phyloP scores from a whole-genome alignment of 2,113 vertebrate species.

The human region DNA sequence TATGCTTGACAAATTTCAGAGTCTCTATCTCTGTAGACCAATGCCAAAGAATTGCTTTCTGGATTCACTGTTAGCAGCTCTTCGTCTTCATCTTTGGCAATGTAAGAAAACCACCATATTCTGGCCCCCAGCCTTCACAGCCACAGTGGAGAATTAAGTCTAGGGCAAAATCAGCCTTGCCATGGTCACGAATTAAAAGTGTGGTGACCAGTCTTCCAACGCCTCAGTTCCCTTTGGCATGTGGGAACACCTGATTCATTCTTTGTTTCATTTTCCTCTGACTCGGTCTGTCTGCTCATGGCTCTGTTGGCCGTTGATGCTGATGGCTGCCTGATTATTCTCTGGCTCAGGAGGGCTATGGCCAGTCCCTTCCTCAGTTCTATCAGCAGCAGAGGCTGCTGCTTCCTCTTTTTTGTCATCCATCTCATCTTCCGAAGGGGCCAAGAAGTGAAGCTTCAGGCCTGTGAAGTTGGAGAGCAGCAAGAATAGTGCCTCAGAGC shows the following conservation, averaged over 20 bases:
- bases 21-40: slow-evolving; percentile 97
- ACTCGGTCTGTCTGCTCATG: neutral
- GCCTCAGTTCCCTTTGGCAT: slow-evolving; percentile 90
- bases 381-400: neutral
- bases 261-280: fast-evolving
- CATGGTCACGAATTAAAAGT: slow-evolving; percentile 93
- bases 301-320: neutral
- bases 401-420: slow-evolving; percentile 68
- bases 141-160: slow-evolving; percentile 92
- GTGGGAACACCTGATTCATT: slow-evolving; percentile 83
- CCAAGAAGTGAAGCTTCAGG: slow-evolving; percentile 93
- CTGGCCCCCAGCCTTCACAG: slow-evolving; percentile 91
- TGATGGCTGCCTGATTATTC: neutral
- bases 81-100: slow-evolving; percentile 96
- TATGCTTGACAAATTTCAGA: slow-evolving; percentile 95
- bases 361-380: slow-evolving; percentile 56
- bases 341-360: slow-evolving; percentile 34
- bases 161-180: slow-evolving; percentile 91
- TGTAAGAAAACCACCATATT: slow-evolving; percentile 95
- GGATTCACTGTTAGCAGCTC: slow-evolving; percentile 96
- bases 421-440: slow-evolving; percentile 82
- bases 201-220: slow-evolving; percentile 91
- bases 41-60: slow-evolving; percentile 94
- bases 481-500: slow-evolving; percentile 94
- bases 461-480: slow-evolving; percentile 98